phyloP scores from a whole-genome alignment of 2,113 vertebrate species.

The Erythrolamprus reginae region DNA sequence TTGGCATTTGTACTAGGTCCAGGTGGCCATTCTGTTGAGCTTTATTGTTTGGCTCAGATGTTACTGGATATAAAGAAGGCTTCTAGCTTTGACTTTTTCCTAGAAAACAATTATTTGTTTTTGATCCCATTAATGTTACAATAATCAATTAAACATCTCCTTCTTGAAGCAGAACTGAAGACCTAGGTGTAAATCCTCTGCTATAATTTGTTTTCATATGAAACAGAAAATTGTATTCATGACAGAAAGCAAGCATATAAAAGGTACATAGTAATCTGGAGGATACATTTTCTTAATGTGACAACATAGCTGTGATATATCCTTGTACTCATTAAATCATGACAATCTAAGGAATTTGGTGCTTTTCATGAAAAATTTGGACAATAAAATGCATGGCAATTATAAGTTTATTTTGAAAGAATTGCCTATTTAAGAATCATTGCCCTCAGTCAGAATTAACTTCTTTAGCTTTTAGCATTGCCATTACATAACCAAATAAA shows the following conservation, averaged over 20 bases:
- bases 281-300: not conserved
- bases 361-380: not conserved
- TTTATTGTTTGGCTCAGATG: not conserved
- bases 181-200: not conserved
- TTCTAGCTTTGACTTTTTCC: not conserved
- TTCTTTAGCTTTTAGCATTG: not conserved
- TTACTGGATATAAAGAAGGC: not conserved
- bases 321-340: not conserved
- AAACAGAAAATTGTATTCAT: not conserved
- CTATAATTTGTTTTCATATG: not conserved
- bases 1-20: not conserved
- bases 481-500: not conserved
- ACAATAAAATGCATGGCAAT: not conserved
- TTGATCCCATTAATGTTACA: not conserved
- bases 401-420: not conserved
- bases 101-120: not conserved
- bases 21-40: not conserved
- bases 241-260: not conserved
- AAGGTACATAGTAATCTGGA: not conserved
- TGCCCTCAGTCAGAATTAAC: not conserved
- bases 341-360: not conserved
- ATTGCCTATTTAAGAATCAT: not conserved
- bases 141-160: not conserved
- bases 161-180: not conserved
- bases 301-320: not conserved